phyloP scores from a whole-genome alignment of 2,113 vertebrate genomes.

The Trematocara unimaculatum region DNA sequence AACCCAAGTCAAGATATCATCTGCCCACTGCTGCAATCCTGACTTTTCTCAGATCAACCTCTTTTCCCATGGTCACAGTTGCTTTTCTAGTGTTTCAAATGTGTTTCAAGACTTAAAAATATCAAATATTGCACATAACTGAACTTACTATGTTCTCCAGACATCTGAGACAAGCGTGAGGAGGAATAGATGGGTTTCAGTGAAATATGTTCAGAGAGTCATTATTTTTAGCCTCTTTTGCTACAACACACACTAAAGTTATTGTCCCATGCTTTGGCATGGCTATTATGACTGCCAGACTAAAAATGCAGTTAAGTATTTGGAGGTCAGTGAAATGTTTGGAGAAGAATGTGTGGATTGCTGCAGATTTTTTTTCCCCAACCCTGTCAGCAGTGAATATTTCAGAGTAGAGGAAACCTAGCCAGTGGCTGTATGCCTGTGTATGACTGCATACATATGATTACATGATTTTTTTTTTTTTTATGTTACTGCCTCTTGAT shows the following conservation, averaged over 20 bases:
- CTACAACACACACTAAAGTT: conserved; percentile 14
- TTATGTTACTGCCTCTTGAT: not conserved
- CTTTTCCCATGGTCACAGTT: not conserved
- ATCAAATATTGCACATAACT: not conserved
- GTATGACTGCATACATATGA: not conserved
- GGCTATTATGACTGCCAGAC: conserved; percentile 21
- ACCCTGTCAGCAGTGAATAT: not conserved
- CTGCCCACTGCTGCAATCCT: not conserved
- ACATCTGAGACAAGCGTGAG: not conserved
- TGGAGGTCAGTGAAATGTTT: conserved; percentile 37
- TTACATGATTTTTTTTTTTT: not conserved
- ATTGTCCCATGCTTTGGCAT: conserved; percentile 24
- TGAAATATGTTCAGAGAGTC: not conserved
- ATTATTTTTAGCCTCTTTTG: conserved; percentile 28
- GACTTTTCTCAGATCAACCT: not conserved
- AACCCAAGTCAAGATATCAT: not conserved
- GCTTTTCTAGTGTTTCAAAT: not conserved
- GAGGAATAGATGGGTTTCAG: not conserved
- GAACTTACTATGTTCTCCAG: not conserved
- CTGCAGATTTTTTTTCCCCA: conserved; percentile 29
- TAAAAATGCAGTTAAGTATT: conserved; percentile 38
- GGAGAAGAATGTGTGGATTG: conserved; percentile 38
- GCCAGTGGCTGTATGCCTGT: not conserved
- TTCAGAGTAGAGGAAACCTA: not conserved
- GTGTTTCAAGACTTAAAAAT: not conserved